Evolutionary conservation across 2,888 invertebrate genomes (phyloP).

Genomic region (Cetonia aurata): DNA sequence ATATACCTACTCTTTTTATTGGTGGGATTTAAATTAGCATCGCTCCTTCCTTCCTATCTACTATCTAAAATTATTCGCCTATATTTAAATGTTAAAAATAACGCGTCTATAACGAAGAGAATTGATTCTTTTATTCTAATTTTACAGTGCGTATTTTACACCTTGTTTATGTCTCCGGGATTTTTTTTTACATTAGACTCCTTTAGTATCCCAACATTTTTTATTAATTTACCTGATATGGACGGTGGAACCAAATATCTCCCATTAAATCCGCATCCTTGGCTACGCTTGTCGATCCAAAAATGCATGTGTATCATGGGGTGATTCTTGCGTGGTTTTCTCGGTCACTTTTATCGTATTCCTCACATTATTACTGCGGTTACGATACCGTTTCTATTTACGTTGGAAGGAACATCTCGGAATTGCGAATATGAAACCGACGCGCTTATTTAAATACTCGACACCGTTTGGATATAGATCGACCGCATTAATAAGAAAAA

Average conservation of each 20-base stretch:
- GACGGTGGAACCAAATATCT: slow-evolving; percentile 79
- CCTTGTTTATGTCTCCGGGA: neutral
- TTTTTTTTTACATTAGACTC: neutral
- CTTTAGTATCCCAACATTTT: no score
- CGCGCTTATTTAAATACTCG: neutral
- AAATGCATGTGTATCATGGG: slow-evolving; percentile 77
- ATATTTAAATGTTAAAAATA: no score
- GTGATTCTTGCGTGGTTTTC: neutral
- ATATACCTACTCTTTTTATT: no score
- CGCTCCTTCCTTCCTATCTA: no score
- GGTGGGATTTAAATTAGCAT: no score
- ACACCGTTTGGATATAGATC: neutral
- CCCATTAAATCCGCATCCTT: slow-evolving; percentile 80
- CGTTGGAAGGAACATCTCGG: no score
- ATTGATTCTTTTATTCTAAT: no score
- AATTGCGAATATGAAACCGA: neutral
- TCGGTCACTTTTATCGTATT: neutral
- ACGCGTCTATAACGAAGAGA: no score
- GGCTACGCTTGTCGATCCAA: slow-evolving; percentile 88
- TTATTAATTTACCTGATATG: slow-evolving; percentile 63
- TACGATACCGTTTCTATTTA: no score
- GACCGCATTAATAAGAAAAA: no score
- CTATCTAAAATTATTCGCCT: no score
- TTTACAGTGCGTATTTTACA: neutral
- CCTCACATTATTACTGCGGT: neutral